Evolutionary conservation across 2,797 vertebrate genomes (phyloP).

Genomic region (Rachycentron canadum): DNA sequence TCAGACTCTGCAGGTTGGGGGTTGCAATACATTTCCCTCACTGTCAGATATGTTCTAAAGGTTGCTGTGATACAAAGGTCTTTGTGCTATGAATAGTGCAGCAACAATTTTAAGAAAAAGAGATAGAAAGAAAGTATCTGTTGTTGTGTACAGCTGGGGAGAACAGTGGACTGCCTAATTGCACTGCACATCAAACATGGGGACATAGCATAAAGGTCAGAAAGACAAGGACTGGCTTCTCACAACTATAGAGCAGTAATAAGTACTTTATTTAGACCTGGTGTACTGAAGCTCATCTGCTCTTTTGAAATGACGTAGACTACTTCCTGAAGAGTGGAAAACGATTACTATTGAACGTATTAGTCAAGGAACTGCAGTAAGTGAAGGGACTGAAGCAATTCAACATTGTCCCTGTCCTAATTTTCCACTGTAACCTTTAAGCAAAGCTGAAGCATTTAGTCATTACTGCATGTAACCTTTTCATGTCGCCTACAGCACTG

Average conservation of each 20-base stretch:
- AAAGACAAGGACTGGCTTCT: constrained; percentile 12
- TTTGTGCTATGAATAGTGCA: constrained; percentile 45
- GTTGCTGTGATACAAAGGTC: constrained; percentile 59
- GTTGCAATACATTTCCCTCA: constrained; percentile 34
- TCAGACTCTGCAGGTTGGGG: constrained; percentile 19
- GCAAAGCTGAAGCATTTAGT: constrained; percentile 65
- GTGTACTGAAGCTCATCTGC: not conserved
- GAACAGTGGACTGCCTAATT: constrained; percentile 39
- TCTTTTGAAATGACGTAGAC: constrained; percentile 1
- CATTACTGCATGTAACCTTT: constrained; percentile 77
- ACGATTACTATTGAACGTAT: constrained; percentile 1
- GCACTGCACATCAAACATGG: constrained; percentile 38
- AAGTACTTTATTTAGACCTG: constrained; percentile 23
- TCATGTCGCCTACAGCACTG: constrained; percentile 70
- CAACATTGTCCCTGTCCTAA: constrained; percentile 50
- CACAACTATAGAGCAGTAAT: constrained; percentile 14
- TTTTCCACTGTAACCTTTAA: constrained; percentile 72
- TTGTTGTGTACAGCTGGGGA: constrained; percentile 7
- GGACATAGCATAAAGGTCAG: constrained; percentile 41
- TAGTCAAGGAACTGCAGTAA: constrained; percentile 4
- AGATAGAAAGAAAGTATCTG: constrained; percentile 7
- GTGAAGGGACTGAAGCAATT: constrained; percentile 34
- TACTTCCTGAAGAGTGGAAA: not conserved
- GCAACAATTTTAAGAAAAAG: not conserved
- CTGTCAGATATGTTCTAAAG: constrained; percentile 35